Evolutionary conservation across 2,113 vertebrate species (phyloP).

Genomic region (Balaeniceps rex): DNA sequence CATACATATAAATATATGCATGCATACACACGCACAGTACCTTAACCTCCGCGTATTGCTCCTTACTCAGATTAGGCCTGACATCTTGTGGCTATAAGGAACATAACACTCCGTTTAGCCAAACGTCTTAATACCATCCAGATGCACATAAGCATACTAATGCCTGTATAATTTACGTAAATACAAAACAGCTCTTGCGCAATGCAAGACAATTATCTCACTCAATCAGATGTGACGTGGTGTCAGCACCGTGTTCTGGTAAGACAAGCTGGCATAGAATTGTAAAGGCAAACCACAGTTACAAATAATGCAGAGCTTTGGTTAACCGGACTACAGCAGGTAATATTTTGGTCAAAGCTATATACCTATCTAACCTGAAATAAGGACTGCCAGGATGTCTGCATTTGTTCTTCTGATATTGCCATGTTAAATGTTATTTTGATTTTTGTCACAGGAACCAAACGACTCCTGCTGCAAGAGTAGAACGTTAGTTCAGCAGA

Average conservation of each 20-base stretch:
- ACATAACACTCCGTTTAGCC: background rate
- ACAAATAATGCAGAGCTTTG: conserved; percentile 2
- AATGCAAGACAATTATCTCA: conserved; percentile 51
- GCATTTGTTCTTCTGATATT: background rate
- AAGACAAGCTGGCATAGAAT: conserved; percentile 16
- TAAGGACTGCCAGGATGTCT: background rate
- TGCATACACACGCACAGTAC: accelerated
- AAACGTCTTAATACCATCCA: background rate
- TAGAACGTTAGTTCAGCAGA: background rate
- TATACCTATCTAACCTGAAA: background rate
- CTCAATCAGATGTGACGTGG: conserved; percentile 22
- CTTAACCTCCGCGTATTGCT: accelerated
- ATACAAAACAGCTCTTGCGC: conserved; percentile 13
- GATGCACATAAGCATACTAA: background rate
- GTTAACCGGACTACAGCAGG: background rate
- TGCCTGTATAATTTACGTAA: background rate
- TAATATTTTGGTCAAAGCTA: background rate
- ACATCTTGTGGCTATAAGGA: conserved; percentile 67
- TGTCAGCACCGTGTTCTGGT: background rate
- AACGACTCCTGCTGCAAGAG: background rate
- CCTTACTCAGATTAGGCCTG: conserved; percentile 56
- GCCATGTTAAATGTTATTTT: background rate
- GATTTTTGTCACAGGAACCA: background rate
- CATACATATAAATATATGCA: accelerated
- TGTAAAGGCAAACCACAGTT: background rate